Base-by-base conservation (phyloP, 2,888 invertebrate genomes). In the Drosophila villosipedis region DNA sequence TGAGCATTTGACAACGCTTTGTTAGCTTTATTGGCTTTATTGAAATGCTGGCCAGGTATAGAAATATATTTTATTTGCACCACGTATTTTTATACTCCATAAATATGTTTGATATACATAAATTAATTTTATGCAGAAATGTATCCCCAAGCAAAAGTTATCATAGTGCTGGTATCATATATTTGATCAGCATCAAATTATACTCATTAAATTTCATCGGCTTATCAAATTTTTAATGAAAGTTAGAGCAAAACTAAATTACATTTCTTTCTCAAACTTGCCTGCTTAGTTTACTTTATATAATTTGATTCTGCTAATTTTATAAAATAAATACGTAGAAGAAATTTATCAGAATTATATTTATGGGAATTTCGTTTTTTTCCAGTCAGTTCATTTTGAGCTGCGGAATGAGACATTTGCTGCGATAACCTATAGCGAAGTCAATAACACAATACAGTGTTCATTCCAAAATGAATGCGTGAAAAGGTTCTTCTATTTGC, bases 41-140 rank as follows among this genome's bases (percentile, higher is more conserved):
- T 62, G 55, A 58, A 61, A 25, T 67, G 52, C 35, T 37, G 47
- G 49, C 2, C 54, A 53, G 73, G 41, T 65, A 65, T 75, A 58
- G 74, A 58, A 67, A 60, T 55, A 55, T 35, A 28, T 64, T 69
- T 68, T 72, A 68, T 72, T 68, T 73, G 47, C 68, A 47, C 37
- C 35, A 60, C 30, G 52, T 49, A 59, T 68, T 69, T 64, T n/a
- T 39, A 57, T 63, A 68, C 31, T 35, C 25, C 10, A 41, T 41
- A 49, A 58, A 49, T 10, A 55, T 43, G n/a, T 30, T 52, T 47
- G 19, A 55, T 60, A 55, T 28, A 52, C 14, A 43, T 41, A 62
- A 59, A 39, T 57, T 6, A 3, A 54, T 16, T 41, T 41, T 37
- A 54, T 37, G 19, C 16, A 25, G 22, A 53, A 52, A 61, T 43